Conservation (phyloP, 2,888 invertebrate genomes). For the Cheilosia urbana region DNA sequence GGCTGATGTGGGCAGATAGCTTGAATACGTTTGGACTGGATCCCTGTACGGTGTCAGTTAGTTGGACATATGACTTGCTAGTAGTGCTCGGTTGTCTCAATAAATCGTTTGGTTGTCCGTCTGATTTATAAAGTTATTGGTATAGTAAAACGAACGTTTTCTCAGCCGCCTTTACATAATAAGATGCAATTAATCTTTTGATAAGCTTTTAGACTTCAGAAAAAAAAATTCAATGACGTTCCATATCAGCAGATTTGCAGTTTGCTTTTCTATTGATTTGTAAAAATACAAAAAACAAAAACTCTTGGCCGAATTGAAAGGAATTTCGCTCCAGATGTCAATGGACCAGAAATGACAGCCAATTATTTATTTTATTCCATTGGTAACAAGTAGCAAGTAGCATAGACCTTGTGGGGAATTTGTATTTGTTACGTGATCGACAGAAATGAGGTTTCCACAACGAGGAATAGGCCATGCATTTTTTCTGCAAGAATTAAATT, state of each 20-base stretch:
- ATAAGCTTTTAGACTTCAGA: too few species aligned
- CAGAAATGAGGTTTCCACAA: conserved; percentile 13
- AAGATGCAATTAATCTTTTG: background rate
- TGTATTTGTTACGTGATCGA: conserved; percentile 14
- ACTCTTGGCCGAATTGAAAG: background rate
- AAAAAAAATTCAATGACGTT: background rate
- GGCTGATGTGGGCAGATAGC: background rate
- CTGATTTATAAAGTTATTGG: background rate
- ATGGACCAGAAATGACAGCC: conserved; percentile 38
- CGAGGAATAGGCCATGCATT: background rate
- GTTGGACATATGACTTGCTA: conserved; percentile 19
- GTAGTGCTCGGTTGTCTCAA: conserved; percentile 22
- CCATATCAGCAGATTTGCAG: conserved; percentile 17
- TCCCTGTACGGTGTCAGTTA: background rate
- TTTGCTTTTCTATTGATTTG: background rate
- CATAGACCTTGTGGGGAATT: conserved; percentile 37
- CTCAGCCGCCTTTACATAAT: too few species aligned
- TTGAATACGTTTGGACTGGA: background rate
- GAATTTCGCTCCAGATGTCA: conserved; percentile 37
- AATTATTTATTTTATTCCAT: conserved; percentile 22
- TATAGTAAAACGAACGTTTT: background rate
- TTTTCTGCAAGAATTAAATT: conserved; percentile 7
- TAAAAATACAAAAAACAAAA: background rate
- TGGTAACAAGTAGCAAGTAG: too few species aligned
- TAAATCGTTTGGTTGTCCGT: conserved; percentile 33